A percentile compares a stretch with the other conserved stretches of the same genome.
Evolutionary conservation across 2,888 invertebrate genomes (phyloP).

Genomic region (Dermolepida albohirtum): DNA sequence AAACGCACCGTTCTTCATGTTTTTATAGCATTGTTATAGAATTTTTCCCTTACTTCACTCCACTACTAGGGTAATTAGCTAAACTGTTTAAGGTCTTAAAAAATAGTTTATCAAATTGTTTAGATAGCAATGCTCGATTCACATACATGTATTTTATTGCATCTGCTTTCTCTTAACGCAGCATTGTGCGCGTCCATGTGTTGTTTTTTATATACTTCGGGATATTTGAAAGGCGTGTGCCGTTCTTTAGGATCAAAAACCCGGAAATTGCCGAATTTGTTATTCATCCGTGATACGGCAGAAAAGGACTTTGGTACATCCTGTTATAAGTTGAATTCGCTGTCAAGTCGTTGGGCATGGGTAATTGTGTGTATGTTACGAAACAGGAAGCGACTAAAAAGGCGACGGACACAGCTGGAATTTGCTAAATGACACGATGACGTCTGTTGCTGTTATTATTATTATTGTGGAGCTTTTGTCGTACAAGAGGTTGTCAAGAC

Average conservation of each 20-base stretch:
- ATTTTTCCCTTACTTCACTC: too few relatives aligned
- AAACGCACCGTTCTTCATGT: too few relatives aligned
- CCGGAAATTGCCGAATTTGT: slow-evolving; percentile 34
- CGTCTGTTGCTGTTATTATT: slow-evolving; percentile 26
- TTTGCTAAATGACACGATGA: slow-evolving; percentile 23
- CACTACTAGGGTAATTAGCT: too few relatives aligned
- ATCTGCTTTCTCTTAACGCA: neutral
- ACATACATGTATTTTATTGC: too few relatives aligned
- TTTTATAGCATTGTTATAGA: too few relatives aligned
- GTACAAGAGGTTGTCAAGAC: slow-evolving; percentile 7
- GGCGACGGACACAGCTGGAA: slow-evolving; percentile 36
- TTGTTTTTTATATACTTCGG: neutral
- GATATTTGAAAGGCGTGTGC: slow-evolving; percentile 20
- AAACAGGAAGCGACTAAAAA: slow-evolving; percentile 38
- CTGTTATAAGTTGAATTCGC: slow-evolving; percentile 37
- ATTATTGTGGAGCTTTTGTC: slow-evolving; percentile 17
- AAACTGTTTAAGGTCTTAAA: too few relatives aligned
- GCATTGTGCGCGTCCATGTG: neutral
- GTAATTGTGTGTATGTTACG: slow-evolving; percentile 34
- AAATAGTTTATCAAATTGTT: too few relatives aligned
- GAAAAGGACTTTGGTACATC: slow-evolving; percentile 37
- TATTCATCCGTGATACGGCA: slow-evolving; percentile 23
- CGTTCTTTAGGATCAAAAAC: slow-evolving; percentile 23
- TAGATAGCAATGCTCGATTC: too few relatives aligned
- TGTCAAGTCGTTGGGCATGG: slow-evolving; percentile 34